A percentile compares a stretch with the other conserved stretches of the same genome.
Evolutionary conservation across 2,113 vertebrate genomes (phyloP).

Genomic region (Sus scrofa): T2T-Sscrofa CM000830.6:101211501-101212000

Average conservation of each 20-base stretch:
- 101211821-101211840: no score
- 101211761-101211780: background rate
- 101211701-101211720: constrained; percentile 32
- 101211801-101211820: no score
- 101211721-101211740: background rate
- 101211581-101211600: background rate
- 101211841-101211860: no score
- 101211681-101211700: background rate
- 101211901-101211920: no score
- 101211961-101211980: no score
- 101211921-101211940: no score
- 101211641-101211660: background rate
- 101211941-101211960: no score
- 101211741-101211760: background rate
- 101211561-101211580: constrained; percentile 16
- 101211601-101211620: background rate
- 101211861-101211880: no score
- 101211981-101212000: no score
- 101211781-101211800: no score
- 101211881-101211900: no score
- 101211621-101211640: background rate
- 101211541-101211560: background rate
- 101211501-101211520: background rate
- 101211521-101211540: background rate
- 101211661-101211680: background rate